Evolutionary conservation across 2,113 vertebrate species (phyloP).

Genomic region (Eptesicus fuscus): DNA sequence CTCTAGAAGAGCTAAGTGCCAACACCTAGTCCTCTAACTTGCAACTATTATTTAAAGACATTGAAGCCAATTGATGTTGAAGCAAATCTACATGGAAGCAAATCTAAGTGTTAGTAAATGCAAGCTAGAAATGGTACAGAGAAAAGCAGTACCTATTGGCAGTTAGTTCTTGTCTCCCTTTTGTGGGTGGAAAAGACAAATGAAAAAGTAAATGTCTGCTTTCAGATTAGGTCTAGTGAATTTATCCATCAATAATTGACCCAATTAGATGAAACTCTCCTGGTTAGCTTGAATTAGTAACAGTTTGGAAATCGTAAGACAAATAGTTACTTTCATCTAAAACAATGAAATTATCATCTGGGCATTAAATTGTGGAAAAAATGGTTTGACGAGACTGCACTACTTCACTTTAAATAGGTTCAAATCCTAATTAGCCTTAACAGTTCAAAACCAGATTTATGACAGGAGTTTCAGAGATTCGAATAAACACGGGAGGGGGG

Average conservation of each 20-base stretch:
- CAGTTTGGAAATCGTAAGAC: slow-evolving; percentile 50
- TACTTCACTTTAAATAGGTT: slow-evolving; percentile 41
- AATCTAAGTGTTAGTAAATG: background rate
- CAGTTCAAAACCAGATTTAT: slow-evolving; percentile 37
- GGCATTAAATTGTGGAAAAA: slow-evolving; percentile 19
- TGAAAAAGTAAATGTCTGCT: slow-evolving; percentile 10
- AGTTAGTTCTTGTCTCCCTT: background rate
- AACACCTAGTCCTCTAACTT: background rate
- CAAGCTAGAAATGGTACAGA: background rate
- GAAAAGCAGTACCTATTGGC: background rate
- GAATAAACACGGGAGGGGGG: background rate
- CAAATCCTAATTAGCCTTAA: slow-evolving; percentile 59
- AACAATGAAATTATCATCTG: slow-evolving; percentile 51
- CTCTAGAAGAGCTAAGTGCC: background rate
- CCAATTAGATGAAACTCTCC: slow-evolving; percentile 49
- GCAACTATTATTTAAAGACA: slow-evolving; percentile 27
- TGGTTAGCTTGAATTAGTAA: slow-evolving; percentile 57
- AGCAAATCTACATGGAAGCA: slow-evolving; percentile 3
- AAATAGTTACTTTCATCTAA: slow-evolving; percentile 51
- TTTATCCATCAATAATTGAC: slow-evolving; percentile 45
- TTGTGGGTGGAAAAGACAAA: slow-evolving; percentile 45
- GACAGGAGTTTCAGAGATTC: background rate
- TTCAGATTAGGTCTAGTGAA: slow-evolving; percentile 48
- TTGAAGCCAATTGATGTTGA: background rate
- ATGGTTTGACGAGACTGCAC: background rate